phyloP scores from a whole-genome alignment of 2,888 invertebrate species.

The Gibbula magus region DNA sequence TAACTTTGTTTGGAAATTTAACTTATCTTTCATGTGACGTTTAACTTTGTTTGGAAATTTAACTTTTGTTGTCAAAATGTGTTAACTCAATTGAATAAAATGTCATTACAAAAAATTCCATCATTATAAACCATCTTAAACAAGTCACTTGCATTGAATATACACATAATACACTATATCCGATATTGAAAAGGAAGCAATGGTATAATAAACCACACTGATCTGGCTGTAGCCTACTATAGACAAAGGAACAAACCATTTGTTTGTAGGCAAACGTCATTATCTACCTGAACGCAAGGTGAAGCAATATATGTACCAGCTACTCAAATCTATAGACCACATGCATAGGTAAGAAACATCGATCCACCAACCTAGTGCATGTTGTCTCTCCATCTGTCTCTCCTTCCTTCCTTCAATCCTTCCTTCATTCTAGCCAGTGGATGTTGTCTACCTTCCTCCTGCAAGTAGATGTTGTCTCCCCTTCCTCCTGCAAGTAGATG shows the following conservation, averaged over 20 bases:
- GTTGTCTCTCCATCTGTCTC: too few species aligned
- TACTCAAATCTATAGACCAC: slow-evolving; percentile 81
- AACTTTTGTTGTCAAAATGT: not conserved
- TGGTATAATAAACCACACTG: too few species aligned
- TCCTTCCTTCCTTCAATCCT: not conserved
- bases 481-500: too few species aligned
- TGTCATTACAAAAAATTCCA: not conserved
- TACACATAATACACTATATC: not conserved
- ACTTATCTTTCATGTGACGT: too few species aligned
- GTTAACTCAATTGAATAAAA: not conserved
- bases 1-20: not conserved
- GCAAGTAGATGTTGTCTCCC: not conserved
- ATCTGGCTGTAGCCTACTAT: not conserved
- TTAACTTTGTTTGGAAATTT: not conserved
- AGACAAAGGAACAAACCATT: not conserved
- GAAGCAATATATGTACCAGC: slow-evolving; percentile 80
- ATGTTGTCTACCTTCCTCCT: too few species aligned
- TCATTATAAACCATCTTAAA: not conserved
- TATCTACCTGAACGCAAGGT: slow-evolving; percentile 77
- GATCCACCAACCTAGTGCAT: too few species aligned
- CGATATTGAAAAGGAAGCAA: not conserved
- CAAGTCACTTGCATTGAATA: not conserved
- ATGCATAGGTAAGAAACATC: slow-evolving; percentile 78
- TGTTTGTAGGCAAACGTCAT: slow-evolving; percentile 66
- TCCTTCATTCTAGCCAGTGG: too few species aligned